Percentiles rank a stretch among this genome's conserved stretches.
Conservation (phyloP, 1,140 invertebrate species). For the Holcopasites calliopsidis region DNA sequence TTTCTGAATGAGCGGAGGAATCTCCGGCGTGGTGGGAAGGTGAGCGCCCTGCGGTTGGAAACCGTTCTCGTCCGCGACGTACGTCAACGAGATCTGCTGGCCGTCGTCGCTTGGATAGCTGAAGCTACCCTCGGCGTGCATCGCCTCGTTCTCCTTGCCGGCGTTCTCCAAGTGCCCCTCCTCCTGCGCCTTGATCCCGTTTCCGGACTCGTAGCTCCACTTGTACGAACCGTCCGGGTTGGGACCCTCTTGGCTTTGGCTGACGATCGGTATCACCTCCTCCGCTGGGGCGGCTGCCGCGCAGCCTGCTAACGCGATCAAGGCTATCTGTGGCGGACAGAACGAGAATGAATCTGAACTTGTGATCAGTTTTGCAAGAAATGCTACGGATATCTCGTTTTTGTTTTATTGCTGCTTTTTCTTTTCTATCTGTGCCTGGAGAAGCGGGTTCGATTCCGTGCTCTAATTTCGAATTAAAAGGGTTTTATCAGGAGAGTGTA, state of each 20-base stretch:
- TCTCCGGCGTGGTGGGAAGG: conserved; percentile 72
- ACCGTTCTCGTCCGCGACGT: conserved; percentile 81
- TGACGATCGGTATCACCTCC: conserved; percentile 68
- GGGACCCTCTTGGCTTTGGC: conserved; percentile 60
- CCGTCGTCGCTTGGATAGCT: conserved; percentile 80
- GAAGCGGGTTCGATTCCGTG: too few species aligned
- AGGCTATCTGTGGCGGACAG: conserved; percentile 45
- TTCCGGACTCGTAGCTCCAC: conserved; percentile 77
- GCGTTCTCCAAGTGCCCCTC: conserved; percentile 76
- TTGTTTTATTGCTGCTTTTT: too few species aligned
- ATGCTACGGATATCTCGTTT: too few species aligned
- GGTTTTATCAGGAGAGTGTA: too few species aligned
- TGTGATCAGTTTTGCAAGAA: too few species aligned
- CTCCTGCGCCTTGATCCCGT: conserved; percentile 78
- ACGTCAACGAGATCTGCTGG: conserved; percentile 74
- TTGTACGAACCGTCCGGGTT: conserved; percentile 74
- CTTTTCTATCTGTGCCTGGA: too few species aligned
- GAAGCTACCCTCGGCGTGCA: conserved; percentile 70
- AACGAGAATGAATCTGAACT: too few species aligned
- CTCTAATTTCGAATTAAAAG: too few species aligned
- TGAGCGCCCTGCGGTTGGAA: conserved; percentile 79
- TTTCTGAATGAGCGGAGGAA: conserved; percentile 75
- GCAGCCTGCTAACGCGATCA: conserved; percentile 47
- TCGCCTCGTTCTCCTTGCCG: conserved; percentile 65
- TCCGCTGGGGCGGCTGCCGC: conserved; percentile 49